These are phyloP conservation scores for Danio aesculapii DNA, from an alignment of 2,797 vertebrate genomes.

Conservation along the genomic window DNA sequence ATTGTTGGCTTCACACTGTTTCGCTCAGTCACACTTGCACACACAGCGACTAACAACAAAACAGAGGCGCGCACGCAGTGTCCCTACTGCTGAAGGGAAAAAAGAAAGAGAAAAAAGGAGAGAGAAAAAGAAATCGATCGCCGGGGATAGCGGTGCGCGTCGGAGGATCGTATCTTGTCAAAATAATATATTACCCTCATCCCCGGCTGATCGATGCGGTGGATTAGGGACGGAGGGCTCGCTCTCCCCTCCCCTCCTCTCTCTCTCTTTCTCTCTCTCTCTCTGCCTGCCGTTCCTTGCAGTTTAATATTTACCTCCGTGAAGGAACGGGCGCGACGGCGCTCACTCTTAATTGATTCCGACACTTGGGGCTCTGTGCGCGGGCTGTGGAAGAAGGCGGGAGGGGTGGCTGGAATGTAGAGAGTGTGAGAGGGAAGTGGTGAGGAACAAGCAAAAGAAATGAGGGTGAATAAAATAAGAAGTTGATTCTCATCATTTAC, in stretches of 20 bases:
- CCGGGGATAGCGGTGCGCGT: conserved; percentile 90
- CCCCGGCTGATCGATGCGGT: conserved; percentile 95
- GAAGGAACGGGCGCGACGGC: conserved; percentile 84
- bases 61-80: conserved; percentile 62
- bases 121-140: conserved; percentile 91
- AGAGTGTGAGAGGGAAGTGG: conserved; percentile 61
- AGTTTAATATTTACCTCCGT: conserved; percentile 91
- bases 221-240: conserved; percentile 93
- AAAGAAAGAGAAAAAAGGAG: conserved; percentile 76
- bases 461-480: conserved; percentile 36
- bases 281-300: conserved; percentile 75
- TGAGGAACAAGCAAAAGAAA: conserved; percentile 60
- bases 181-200: conserved; percentile 99
- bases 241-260: conserved; percentile 41
- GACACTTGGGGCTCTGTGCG: conserved; percentile 86
- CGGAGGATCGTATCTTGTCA: conserved; percentile 98
- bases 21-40: conserved; percentile 38
- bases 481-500: neutral
- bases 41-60: conserved; percentile 60
- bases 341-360: conserved; percentile 90
- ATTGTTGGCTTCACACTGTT: conserved; percentile 77
- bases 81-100: conserved; percentile 81
- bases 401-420: conserved; percentile 47
- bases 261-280: conserved; percentile 28
- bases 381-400: conserved; percentile 72